phyloP scores from a whole-genome alignment of 2,888 invertebrate genomes.

The Phorcus lineatus region DNA sequence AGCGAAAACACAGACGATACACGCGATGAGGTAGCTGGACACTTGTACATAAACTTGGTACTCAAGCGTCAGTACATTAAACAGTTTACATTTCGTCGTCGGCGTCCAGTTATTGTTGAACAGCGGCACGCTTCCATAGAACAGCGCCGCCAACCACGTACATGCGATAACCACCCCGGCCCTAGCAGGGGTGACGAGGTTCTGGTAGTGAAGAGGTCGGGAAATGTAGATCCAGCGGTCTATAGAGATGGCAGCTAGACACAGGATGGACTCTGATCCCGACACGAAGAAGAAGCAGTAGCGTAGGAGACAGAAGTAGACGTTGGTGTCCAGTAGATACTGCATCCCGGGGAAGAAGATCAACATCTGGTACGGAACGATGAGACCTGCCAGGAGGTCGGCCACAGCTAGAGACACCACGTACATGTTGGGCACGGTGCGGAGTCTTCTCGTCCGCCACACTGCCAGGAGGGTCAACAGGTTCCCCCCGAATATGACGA shows the following conservation, averaged over 20 bases:
- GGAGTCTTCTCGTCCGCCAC: conserved; percentile 25
- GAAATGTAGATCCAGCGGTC: conserved; percentile 30
- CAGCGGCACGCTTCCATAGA: background rate
- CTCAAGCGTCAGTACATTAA: background rate
- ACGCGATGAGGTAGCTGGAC: background rate
- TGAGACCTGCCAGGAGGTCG: conserved; percentile 35
- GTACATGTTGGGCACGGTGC: conserved; percentile 39
- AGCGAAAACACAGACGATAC: background rate
- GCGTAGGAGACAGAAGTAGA: conserved; percentile 28
- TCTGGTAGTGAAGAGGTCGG: background rate
- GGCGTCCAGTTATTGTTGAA: background rate
- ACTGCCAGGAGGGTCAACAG: conserved; percentile 32
- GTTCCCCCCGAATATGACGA: conserved; percentile 34
- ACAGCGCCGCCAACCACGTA: background rate
- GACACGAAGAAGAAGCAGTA: conserved; percentile 27
- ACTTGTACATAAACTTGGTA: background rate
- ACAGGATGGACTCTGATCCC: conserved; percentile 30
- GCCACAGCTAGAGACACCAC: conserved; percentile 38
- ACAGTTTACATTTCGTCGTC: background rate
- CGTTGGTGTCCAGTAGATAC: background rate
- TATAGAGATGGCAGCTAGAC: conserved; percentile 27
- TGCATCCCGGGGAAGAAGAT: background rate
- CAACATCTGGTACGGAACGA: conserved; percentile 24
- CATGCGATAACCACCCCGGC: background rate
- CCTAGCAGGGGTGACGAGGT: background rate